Evolutionary conservation across 2,888 invertebrate genomes (phyloP).

Genomic region (Drosophila colorata): DNA sequence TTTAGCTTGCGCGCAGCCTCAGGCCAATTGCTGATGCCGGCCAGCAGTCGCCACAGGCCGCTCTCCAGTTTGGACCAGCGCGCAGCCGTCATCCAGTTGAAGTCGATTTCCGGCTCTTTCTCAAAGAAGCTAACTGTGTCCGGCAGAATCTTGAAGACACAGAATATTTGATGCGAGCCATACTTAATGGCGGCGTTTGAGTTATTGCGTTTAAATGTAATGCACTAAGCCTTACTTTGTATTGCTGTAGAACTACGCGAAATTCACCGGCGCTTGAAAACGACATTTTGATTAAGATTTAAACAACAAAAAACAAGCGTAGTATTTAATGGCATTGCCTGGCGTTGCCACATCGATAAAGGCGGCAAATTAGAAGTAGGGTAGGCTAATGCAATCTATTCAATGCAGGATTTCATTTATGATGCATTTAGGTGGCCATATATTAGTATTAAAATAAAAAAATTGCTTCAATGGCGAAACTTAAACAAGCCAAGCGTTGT

Average conservation of each 20-base stretch:
- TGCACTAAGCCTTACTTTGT: conserved; percentile 32
- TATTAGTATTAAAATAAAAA: background rate
- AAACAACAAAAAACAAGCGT: conserved; percentile 13
- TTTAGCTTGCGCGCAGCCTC: conserved; percentile 37
- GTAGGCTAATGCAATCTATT: background rate
- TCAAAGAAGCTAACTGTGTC: conserved; percentile 23
- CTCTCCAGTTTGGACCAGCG: conserved; percentile 56
- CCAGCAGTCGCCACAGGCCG: conserved; percentile 41
- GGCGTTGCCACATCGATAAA: conserved; percentile 24
- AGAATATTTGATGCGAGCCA: conserved; percentile 35
- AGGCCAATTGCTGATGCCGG: conserved; percentile 27
- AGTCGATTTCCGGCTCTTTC: conserved; percentile 34
- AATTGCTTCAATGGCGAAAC: too few species aligned
- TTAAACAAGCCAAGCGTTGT: too few species aligned
- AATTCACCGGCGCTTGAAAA: conserved; percentile 43
- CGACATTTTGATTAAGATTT: conserved; percentile 43
- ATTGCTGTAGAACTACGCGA: conserved; percentile 56
- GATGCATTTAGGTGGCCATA: background rate
- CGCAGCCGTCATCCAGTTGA: conserved; percentile 54
- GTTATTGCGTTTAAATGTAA: background rate
- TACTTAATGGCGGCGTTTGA: conserved; percentile 33
- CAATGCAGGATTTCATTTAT: background rate
- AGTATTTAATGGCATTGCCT: background rate
- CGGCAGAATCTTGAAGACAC: conserved; percentile 53
- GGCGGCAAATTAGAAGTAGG: background rate